Base-by-base conservation (phyloP, 2,113 vertebrate genomes). In the Gila orcuttii region DNA sequence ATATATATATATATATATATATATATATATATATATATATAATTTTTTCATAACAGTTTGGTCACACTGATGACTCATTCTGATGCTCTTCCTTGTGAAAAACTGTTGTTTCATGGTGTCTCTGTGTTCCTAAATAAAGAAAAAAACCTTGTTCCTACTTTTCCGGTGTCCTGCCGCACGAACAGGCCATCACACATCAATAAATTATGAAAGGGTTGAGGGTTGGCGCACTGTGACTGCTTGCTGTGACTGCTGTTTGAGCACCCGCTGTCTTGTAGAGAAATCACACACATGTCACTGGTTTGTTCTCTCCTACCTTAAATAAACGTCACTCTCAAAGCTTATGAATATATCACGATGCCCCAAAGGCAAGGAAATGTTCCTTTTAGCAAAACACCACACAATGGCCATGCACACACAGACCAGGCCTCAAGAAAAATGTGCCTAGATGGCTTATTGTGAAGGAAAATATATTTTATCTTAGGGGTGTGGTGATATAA, bases 271-370 rank as follows among this genome's bases (percentile, higher is more conserved):
- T 75, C 74, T 71, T 76, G 7, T 21, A 64, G 85, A 59, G 55
- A 60, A 82, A 77, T 82, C 57, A 47, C 85, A 59, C 81, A 79
- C 31, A 28, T 86, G 80, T 82, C 28, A 36, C 66, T 59, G 64
- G 79, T 74, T 82, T 79, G 47, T 85, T 88, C 83, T 81, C 31
- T 23, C 60, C 50, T 36, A 60, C 79, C 79, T 86, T 83, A n/a
- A 83, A 81, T 57, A 87, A 88, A 80, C 79, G 36, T 68, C 31
- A 57, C 78, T 87, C 23, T 21, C 52, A 77, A 28, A 79, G 36
- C 42, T 68, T 71, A 73, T 71, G 66, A 85, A 89, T 89, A 86
- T 80, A 79, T 52, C 79, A 81, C 6, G 0, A 62, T 73, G 55
- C 52, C 66, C 68, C 23, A 62, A 73, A 86, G 66, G 79, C 68